Base-by-base conservation (phyloP, 2,888 invertebrate genomes). In the Polymixis lichenea region DNA sequence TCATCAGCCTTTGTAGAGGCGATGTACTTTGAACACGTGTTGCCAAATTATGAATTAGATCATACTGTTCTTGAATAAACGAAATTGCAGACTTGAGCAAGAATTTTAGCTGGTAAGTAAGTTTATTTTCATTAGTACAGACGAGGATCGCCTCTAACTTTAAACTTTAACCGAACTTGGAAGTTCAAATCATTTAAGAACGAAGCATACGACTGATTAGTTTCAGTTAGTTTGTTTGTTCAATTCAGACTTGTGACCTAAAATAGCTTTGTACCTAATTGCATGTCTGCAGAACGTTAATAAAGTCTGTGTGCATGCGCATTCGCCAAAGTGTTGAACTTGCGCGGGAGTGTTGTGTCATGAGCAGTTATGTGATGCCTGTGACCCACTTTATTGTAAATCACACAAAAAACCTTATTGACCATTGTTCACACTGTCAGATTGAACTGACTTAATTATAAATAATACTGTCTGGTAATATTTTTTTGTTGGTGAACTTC, bases 311-410 rank as follows among this genome's bases (percentile, higher is more conserved):
- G 74, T 82, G 89, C 60, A 78, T 85, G 82, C 83, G 73, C 84
- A 89, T 78, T 88, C 87, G 89, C 87, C 90, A 89, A 92, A 90
- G 91, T 92, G 91, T 90, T 93, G 92, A 93, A 93, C 93, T 93
- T 93, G 91, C 86, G 84, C 87, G 75, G 87, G 89, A 88, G 91
- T 91, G 90, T 94, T 93, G 93, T 95, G 94, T 94, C 94, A 94
- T 91, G 93, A 93, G 93, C 94, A 93, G 95, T 95, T 94, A 95
- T 94, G 93, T 89, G 93, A 93, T 90, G 91, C 89, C 88, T 93
- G 88, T 94, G 95, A 95, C 95, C 94, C 86, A 95, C 92, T 91
- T 95, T 83, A 71, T 87, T 80, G 87, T 86, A 92, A 91, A 93
- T 93, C 90, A 90, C 85, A 90, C 90, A 93, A 93, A 94, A 89